Evolutionary conservation across 2,888 invertebrate species (phyloP), one percentile per base, ranked within the genome.

Genomic region (Pollenia amentaria): DNA sequence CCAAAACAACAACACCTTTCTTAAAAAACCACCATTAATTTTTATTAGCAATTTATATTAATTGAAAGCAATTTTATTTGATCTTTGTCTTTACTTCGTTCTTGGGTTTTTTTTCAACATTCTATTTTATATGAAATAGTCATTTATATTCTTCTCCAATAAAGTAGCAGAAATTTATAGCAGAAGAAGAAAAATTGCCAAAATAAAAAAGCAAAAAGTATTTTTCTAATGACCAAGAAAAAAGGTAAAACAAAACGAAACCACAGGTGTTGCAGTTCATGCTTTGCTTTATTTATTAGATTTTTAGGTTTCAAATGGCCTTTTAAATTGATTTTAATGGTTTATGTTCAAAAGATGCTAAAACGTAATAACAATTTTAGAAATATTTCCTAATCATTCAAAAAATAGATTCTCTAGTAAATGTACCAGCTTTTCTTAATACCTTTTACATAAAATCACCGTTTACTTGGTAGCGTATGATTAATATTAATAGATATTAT

Each of bases 11-110:
- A 73, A 62, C 73, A 75, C 29, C 6, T 29, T 29, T 29, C 29
- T 29, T 2, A 29, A 29, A 29, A 29, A 3, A 3, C 29, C 0
- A 6, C 29, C 29, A 84, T 84, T 9, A 79, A 84, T 84, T 73
- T 79, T 69, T 84, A 69, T 79, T 67, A 79, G 67, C 42, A 57
- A 73, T 72, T 84, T 78, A 72, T 64, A 64, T 40, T 70, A 70
- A 72, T 40, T 40, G 16, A 77, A 83, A 65, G 42, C 21, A 70
- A 18, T 70, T 70, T 53, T 70, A 53, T 70, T 70, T 53, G 38
- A 69, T 51, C 53, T 38, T 29, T 70, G n/a, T 51, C 40, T 11
- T 38, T 16, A 42, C 18, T 64, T 60, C n/a, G 38, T n/a, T n/a
- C n/a, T 48, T 53, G 8, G 3, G 7, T 12, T 62, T 60, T 9